phyloP scores from a whole-genome alignment of 2,797 vertebrate genomes.

The Pristis pectinata region DNA sequence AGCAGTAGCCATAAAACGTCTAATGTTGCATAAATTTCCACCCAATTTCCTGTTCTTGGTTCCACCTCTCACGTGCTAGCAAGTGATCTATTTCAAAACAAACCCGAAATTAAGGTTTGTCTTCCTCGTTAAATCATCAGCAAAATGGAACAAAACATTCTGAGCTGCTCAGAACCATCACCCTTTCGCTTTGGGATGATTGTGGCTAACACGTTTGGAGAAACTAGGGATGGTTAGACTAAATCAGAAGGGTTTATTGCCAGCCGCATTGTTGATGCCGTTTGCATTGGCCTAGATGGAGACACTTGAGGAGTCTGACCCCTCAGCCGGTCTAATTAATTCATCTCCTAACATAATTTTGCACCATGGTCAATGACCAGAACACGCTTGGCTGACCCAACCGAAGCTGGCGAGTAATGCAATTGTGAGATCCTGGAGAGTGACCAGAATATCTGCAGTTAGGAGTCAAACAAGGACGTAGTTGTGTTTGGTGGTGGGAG shows the following conservation, averaged over 20 bases:
- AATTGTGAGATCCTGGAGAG: too few relatives aligned
- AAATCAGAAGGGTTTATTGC: not conserved
- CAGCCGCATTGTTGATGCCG: not conserved
- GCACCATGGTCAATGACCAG: not conserved
- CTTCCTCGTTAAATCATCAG: not conserved
- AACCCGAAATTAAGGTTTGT: not conserved
- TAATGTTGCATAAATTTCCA: not conserved
- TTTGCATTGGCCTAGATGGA: not conserved
- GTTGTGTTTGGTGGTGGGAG: too few relatives aligned
- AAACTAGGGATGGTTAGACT: not conserved
- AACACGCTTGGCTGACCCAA: not conserved
- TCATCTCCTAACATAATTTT: not conserved
- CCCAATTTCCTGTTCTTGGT: too few relatives aligned
- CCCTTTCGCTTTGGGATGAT: not conserved
- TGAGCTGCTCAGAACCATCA: not conserved
- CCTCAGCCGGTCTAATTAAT: not conserved
- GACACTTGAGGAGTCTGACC: not conserved
- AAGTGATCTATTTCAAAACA: not conserved
- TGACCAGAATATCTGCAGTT: too few relatives aligned
- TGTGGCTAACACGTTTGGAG: not conserved
- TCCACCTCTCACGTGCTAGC: too few relatives aligned
- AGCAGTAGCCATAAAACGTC: not conserved
- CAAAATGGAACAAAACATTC: not conserved
- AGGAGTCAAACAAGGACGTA: too few relatives aligned
- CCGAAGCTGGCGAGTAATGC: too few relatives aligned